phyloP scores from a whole-genome alignment of 2,113 vertebrate genomes.

The Odontesthes bonariensis region DNA sequence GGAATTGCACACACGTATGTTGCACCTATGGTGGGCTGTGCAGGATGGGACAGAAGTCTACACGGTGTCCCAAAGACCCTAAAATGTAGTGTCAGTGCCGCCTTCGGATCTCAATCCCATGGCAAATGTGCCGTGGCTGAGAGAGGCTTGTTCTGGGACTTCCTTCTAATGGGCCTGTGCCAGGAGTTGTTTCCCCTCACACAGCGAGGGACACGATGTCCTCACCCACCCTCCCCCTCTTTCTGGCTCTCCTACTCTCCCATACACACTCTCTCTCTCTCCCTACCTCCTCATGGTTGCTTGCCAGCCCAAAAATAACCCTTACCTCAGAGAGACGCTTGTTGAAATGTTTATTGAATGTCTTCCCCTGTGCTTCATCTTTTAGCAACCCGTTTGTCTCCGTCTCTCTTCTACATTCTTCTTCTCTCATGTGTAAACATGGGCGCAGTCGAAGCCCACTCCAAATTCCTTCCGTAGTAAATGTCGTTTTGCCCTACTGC shows the following conservation, averaged over 20 bases:
- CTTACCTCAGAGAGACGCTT: slow-evolving; percentile 60
- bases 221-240: slow-evolving; percentile 43
- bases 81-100: slow-evolving; percentile 37
- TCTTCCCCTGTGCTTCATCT: slow-evolving; percentile 40
- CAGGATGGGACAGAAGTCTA: slow-evolving; percentile 9
- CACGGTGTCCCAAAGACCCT: slow-evolving; percentile 43
- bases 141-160: slow-evolving; percentile 48
- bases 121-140: slow-evolving; percentile 33
- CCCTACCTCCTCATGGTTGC: slow-evolving; percentile 65
- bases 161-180: slow-evolving; percentile 53
- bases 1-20: neutral
- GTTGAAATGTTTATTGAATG: slow-evolving; percentile 66
- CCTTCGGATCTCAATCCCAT: slow-evolving; percentile 22
- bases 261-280: slow-evolving; percentile 14
- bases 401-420: slow-evolving; percentile 6
- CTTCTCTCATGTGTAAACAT: slow-evolving; percentile 54
- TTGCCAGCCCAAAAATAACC: slow-evolving; percentile 75
- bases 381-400: neutral
- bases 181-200: slow-evolving; percentile 60
- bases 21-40: neutral
- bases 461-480: slow-evolving; percentile 35
- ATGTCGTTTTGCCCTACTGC: slow-evolving; percentile 37
- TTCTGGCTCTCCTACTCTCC: slow-evolving; percentile 21
- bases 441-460: slow-evolving; percentile 26
- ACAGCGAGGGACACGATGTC: slow-evolving; percentile 69